A percentile compares a stretch with the other conserved stretches of the same genome.
phyloP scores from a whole-genome alignment of 1,140 invertebrate genomes.

The Drosophila auraria region DNA sequence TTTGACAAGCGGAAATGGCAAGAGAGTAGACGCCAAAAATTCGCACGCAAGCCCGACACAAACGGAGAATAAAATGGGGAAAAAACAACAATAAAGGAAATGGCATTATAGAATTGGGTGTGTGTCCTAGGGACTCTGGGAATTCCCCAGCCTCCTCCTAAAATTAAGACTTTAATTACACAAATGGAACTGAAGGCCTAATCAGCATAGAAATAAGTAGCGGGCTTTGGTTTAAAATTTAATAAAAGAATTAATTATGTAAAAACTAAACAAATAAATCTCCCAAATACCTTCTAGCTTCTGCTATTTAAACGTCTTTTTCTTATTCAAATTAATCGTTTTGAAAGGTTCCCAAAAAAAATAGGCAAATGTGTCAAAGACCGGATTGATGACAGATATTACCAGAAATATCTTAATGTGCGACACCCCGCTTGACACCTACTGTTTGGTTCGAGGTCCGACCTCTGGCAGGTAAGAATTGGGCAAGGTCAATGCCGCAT shows the following conservation, averaged over 20 bases:
- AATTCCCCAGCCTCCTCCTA: neutral
- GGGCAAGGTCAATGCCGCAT: constrained; percentile 63
- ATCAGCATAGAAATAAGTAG: neutral
- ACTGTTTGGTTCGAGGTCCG: constrained; percentile 7
- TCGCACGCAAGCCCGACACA: constrained; percentile 8
- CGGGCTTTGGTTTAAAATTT: neutral
- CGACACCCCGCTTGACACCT: constrained; percentile 24
- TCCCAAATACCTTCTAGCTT: neutral
- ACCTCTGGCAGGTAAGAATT: constrained; percentile 29
- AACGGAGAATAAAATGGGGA: neutral
- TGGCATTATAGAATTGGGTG: constrained; percentile 11
- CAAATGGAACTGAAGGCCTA: neutral
- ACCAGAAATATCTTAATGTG: constrained; percentile 16
- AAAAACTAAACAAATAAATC: neutral
- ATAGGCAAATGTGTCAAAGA: neutral
- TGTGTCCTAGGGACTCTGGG: constrained; percentile 8
- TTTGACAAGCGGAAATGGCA: constrained; percentile 81
- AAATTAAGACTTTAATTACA: neutral
- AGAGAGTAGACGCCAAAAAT: constrained; percentile 38
- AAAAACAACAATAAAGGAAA: constrained; percentile 4
- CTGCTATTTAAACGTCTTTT: neutral
- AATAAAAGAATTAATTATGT: neutral
- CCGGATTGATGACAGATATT: constrained; percentile 15
- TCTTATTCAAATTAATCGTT: constrained; percentile 5
- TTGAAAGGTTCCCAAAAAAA: neutral